Evolutionary conservation across 30 jellyfish, hydroid and myxozoan species (phyloP), one percentile per base, ranked within the genome.

Genomic region (Cassiopea xamachana): DNA sequence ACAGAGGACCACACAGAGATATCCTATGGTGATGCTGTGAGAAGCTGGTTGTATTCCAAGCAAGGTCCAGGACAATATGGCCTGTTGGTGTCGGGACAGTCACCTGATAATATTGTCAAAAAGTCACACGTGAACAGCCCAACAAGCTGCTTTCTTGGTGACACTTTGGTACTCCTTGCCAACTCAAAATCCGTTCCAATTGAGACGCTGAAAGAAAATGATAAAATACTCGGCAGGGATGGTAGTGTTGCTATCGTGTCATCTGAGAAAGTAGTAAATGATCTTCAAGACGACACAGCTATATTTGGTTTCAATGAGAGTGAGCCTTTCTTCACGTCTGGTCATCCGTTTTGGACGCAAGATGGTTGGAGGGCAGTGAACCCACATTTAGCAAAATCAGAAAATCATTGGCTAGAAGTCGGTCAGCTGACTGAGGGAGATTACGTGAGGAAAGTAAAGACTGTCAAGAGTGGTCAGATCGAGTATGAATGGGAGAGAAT

Each of bases 321-420:
- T 2, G 84, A 68, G 48, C 90, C 90, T 4, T 87, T 87, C 79
- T 87, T 87, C 58, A 48, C 80, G 14, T 49, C 90, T 14, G 49
- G 94, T 18, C 94, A 79, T 81, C 94, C 94, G 69, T 87, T 87
- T 78, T 87, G 94, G 94, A 87, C 90, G 14, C 94, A 87, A 59
- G 86, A 79, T 87, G 94, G 94, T 58, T 87, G 94, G 94, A 46
- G 94, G 46, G 94, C 94, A 16, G 86, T 87, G 13, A 72, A 87
- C 68, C 94, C 94, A 46, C 94, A 87, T 48, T 14, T 47, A 8
- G 90, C 94, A 45, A 76, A 74, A 49, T 6, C 1, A 58, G 94
- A 87, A 44, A 87, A 87, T 69, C 79, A 80, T 10, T 87, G 94
- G 94, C 58, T 87, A 46, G 90, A 77, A 13, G 94, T 87, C 1